Evolutionary conservation across 2,797 vertebrate species (phyloP), one percentile per base, ranked within the genome.

Genomic region (Aulostomus chinensis): DNA sequence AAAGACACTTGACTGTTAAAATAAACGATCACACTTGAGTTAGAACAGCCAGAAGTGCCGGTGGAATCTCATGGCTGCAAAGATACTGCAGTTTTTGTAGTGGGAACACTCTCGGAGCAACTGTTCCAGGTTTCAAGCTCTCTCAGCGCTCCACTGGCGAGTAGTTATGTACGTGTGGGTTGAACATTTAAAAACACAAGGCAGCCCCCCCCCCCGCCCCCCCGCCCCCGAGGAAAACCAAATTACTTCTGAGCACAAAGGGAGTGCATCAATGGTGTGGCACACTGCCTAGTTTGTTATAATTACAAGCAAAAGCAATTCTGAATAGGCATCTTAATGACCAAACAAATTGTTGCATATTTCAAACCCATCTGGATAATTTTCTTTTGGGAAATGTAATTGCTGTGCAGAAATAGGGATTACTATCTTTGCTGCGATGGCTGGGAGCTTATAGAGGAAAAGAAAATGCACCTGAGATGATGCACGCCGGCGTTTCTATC

Each of bases 321-420:
- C 36, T 74, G 80, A 83, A 82, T 81, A 74, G 80, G 65, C 77
- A 51, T 79, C 80, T 84, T 88, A 91, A 90, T 88, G 81, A 85
- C 78, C 78, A 85, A 85, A 86, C 81, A 87, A 87, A 88, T 85
- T 86, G 77, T 80, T 85, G 84, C 82, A 73, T 82, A 85, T 89
- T 89, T 87, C 77, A 83, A 80, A 82, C 80, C 82, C 81, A 89
- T 91, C 86, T 88, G 76, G 73, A 71, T 75, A 33, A 78, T 86
- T 88, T 89, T 84, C 86, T 79, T 79, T 29, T 39, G 57, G 78
- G 76, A 68, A 68, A 82, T 68, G 62, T 86, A 90, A 91, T 88
- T 88, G 87, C 78, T 41, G 61, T 68, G 81, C 76, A 74, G 76
- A 80, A 83, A 73, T 45, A 49, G 45, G 30, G 71, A 73, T 76